Evolutionary conservation across 2,113 vertebrate genomes (phyloP), one percentile per base, ranked within the genome.

Genomic region (Sturnira hondurensis): DNA sequence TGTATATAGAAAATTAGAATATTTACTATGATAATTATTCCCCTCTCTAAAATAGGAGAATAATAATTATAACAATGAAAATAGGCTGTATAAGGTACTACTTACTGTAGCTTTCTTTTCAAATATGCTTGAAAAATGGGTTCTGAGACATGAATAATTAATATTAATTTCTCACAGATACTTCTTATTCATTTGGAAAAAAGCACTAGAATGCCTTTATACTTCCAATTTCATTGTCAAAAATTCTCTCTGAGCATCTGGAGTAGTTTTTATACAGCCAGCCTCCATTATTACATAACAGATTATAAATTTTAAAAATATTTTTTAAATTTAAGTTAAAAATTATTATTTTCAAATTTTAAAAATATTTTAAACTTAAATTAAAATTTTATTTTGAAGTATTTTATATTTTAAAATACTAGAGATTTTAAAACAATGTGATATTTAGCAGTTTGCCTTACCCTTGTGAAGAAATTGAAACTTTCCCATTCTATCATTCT

Each of bases 101-200:
- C 63, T 95, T 94, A 63, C 63, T 94, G 89, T 78, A 96, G 92
- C 45, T 56, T 85, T 94, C 58, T 56, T 71, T 96, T 90, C 86
- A 97, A 98, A 94, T 83, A 96, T 97, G 90, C 91, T 82, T 92
- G 91, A 97, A 96, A 98, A 95, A 97, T 95, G 89, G 91, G 92
- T 98, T 97, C 82, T 68, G 13, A 95, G 97, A 94, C 85, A 95
- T 73, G 77, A 92, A 54, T 93, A 98, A 97, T 96, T 97, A 96
- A 95, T 91, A 95, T 98, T 98, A 96, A 98, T 97, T 98, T 98
- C 95, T 97, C 95, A 96, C 87, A 97, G 97, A 95, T 94, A 86
- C 31, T 93, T 97, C 96, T 89, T 97, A 97, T 98, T 96, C 81
- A 97, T 96, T 97, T 97, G 67, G 71, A 97, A 97, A 97, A 98